A percentile compares a stretch with the other conserved stretches of the same genome.
These are phyloP conservation scores for Pyrocephalus nanus DNA, from an alignment of 2,797 vertebrate genomes.

Conservation along the genomic window DNA sequence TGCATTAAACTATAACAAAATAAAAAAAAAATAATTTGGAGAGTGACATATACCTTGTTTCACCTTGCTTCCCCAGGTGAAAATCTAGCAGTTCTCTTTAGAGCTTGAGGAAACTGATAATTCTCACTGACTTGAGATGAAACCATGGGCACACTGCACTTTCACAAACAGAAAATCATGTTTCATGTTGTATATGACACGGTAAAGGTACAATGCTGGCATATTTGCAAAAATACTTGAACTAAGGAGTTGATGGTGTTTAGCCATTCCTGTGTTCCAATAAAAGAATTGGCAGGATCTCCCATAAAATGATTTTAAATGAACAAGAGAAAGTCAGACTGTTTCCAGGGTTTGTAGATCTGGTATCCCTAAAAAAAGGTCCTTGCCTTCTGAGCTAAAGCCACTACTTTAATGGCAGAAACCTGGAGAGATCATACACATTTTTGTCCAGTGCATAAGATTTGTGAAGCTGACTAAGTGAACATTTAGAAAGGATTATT, in stretches of 20 bases:
- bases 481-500: conserved; percentile 9
- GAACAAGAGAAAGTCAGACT: background rate
- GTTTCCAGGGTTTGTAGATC: background rate
- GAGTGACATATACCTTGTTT: rapidly evolving
- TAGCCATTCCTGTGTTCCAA: background rate
- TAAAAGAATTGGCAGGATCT: background rate
- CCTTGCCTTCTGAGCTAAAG: background rate
- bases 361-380: background rate
- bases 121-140: background rate
- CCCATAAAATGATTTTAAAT: background rate
- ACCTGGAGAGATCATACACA: background rate
- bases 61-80: background rate
- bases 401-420: background rate
- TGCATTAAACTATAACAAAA: background rate
- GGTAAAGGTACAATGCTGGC: background rate
- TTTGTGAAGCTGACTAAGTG: conserved; percentile 34
- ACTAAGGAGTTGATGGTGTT: background rate
- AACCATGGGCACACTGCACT: background rate
- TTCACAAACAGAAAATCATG: background rate
- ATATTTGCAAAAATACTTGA: background rate
- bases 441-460: background rate
- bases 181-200: background rate
- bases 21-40: background rate
- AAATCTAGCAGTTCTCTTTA: background rate
- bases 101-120: background rate